These are phyloP conservation scores for Lamprologus callipterus DNA, from an alignment of 2,113 vertebrate species.

Conservation along the genomic window DNA sequence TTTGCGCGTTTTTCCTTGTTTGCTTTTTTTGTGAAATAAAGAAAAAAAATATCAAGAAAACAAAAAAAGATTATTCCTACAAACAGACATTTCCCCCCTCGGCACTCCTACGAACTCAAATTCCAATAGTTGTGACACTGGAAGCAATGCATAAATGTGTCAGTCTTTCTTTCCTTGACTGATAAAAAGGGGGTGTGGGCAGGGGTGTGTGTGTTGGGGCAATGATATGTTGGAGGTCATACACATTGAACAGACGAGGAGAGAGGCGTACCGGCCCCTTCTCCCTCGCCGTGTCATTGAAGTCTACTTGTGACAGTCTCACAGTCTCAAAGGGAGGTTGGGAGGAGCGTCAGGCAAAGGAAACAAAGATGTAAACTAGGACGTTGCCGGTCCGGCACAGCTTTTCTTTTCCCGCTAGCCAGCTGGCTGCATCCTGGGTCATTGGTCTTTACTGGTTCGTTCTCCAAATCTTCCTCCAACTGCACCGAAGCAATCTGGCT, in stretches of 20 bases:
- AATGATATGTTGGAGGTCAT: constrained; percentile 36
- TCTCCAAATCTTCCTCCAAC: background rate
- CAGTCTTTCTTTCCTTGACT: constrained; percentile 48
- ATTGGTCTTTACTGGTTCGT: background rate
- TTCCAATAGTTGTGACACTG: constrained; percentile 36
- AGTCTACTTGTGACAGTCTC: constrained; percentile 31
- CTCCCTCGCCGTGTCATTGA: background rate
- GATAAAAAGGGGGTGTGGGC: constrained; percentile 12
- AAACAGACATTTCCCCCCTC: constrained; percentile 40
- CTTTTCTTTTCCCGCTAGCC: background rate
- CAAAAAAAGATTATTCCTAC: constrained; percentile 57
- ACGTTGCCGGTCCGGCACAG: constrained; percentile 15
- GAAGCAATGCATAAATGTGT: constrained; percentile 60
- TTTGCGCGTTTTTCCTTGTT: constrained; percentile 23
- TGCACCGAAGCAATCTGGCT: background rate
- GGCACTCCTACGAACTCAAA: constrained; percentile 50
- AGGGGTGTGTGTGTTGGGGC: background rate
- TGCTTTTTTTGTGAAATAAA: constrained; percentile 53
- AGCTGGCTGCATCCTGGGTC: background rate
- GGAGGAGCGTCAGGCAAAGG: background rate
- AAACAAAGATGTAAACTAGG: constrained; percentile 35
- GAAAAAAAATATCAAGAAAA: constrained; percentile 26
- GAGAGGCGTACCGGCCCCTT: background rate
- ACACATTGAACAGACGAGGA: background rate
- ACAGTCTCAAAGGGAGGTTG: constrained; percentile 21